Evolutionary conservation across 2,797 vertebrate genomes (phyloP).

Genomic region (Prunella strophiata): DNA sequence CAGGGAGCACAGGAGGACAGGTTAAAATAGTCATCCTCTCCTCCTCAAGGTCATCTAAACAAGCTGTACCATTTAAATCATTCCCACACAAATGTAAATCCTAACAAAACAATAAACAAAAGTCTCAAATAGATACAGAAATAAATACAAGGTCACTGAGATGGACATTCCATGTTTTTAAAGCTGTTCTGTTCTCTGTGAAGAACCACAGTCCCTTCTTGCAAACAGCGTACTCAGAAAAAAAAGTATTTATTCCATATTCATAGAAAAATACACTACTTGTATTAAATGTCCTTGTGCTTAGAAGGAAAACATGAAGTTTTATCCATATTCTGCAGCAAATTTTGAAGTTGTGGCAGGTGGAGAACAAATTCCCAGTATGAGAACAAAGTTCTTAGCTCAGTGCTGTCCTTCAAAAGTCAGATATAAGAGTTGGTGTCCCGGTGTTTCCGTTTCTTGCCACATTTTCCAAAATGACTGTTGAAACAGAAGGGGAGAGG

Average conservation of each 20-base stretch:
- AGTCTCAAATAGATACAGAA: neutral
- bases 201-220: neutral
- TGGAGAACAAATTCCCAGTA: neutral
- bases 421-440: slow-evolving; percentile 65
- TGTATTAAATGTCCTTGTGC: neutral
- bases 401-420: slow-evolving; percentile 7
- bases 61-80: neutral
- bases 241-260: neutral
- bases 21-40: neutral
- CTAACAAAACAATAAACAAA: neutral
- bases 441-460: slow-evolving; percentile 54
- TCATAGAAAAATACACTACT: slow-evolving; percentile 41
- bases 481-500: neutral
- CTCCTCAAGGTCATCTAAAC: neutral
- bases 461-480: slow-evolving; percentile 25
- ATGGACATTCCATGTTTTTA: neutral
- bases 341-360: neutral
- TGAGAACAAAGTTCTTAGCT: neutral
- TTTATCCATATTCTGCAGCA: slow-evolving; percentile 7
- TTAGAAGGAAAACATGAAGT: neutral
- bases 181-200: neutral
- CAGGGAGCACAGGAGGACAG: neutral
- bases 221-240: neutral
- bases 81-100: neutral
- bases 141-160: slow-evolving; percentile 37